Percentiles rank a stretch among this genome's conserved stretches.
Conservation (phyloP, 2,113 vertebrate species). For the Chloebia gouldiae region DNA sequence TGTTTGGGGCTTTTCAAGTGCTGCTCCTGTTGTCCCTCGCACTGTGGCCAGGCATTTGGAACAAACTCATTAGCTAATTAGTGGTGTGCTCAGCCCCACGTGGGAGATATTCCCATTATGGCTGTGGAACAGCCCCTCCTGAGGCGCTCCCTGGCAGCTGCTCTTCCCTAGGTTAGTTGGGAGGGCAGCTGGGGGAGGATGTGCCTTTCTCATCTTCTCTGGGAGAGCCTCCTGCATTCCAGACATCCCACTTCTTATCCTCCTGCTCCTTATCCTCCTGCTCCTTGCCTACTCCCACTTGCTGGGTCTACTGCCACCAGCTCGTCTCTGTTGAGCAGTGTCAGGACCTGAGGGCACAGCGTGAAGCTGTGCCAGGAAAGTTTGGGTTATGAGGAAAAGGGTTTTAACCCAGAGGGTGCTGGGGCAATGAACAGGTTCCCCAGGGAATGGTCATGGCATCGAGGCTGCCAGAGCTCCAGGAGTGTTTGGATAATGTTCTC, state of each 20-base stretch:
- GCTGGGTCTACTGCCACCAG: rapidly evolving
- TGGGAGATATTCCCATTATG: neutral
- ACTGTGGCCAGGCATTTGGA: neutral
- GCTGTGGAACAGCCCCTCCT: slow-evolving; percentile 7
- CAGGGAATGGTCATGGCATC: neutral
- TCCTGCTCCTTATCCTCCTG: neutral
- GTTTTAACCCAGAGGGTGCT: neutral
- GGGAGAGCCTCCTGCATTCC: neutral
- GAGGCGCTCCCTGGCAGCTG: slow-evolving; percentile 21
- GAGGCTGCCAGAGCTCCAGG: neutral
- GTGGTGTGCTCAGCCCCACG: slow-evolving; percentile 6
- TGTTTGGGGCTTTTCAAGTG: neutral
- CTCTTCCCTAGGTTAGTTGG: neutral
- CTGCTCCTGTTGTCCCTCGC: neutral
- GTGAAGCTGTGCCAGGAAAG: neutral
- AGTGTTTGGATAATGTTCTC: rapidly evolving
- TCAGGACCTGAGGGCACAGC: rapidly evolving
- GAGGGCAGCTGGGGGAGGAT: neutral
- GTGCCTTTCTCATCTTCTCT: neutral
- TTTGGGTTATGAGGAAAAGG: neutral
- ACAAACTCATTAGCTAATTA: slow-evolving; percentile 60
- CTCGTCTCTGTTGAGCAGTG: neutral
- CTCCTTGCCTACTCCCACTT: neutral
- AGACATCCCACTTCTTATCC: neutral
- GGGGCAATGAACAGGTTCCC: neutral